A percentile compares a stretch with the other conserved stretches of the same genome.
phyloP scores from a whole-genome alignment of 1,140 invertebrate genomes.

The Apolygus lucorum region DNA sequence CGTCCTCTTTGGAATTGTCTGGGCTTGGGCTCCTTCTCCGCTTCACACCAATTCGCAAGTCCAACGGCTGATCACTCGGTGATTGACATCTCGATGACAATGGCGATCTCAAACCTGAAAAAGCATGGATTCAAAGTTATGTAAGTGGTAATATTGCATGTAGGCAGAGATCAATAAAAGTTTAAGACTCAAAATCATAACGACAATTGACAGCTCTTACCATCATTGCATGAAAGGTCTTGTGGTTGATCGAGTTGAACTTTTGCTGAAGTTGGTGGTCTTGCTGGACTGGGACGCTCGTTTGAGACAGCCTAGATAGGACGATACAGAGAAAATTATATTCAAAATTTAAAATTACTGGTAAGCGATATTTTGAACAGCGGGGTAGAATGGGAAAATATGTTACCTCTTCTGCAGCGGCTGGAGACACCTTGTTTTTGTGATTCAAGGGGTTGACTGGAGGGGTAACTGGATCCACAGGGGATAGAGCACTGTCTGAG shows the following conservation, averaged over 20 bases:
- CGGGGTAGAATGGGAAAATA: background rate
- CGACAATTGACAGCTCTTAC: background rate
- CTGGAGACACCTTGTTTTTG: slow-evolving; percentile 50
- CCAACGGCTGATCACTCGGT: slow-evolving; percentile 55
- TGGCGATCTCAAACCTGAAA: slow-evolving; percentile 20
- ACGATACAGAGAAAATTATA: too few relatives aligned
- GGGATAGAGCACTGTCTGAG: slow-evolving; percentile 16
- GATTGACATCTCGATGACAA: slow-evolving; percentile 32
- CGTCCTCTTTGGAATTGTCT: slow-evolving; percentile 31
- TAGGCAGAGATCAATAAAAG: too few relatives aligned
- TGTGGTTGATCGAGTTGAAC: slow-evolving; percentile 31
- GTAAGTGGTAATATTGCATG: too few relatives aligned
- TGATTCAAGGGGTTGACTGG: slow-evolving; percentile 36
- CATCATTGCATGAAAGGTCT: slow-evolving; percentile 39
- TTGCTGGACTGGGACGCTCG: slow-evolving; percentile 52
- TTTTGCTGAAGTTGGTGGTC: slow-evolving; percentile 40
- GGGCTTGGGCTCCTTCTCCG: slow-evolving; percentile 30
- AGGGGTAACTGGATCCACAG: slow-evolving; percentile 38
- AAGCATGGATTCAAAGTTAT: too few relatives aligned
- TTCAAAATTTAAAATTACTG: background rate
- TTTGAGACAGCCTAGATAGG: slow-evolving; percentile 48
- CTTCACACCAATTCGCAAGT: slow-evolving; percentile 53
- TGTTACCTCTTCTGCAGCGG: slow-evolving; percentile 48
- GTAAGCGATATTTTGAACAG: too few relatives aligned
- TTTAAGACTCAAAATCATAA: too few relatives aligned